A percentile compares a stretch with the other conserved stretches of the same genome.
Evolutionary conservation across 2,888 invertebrate genomes (phyloP).

Genomic region (Dolichomitus sp.): DNA sequence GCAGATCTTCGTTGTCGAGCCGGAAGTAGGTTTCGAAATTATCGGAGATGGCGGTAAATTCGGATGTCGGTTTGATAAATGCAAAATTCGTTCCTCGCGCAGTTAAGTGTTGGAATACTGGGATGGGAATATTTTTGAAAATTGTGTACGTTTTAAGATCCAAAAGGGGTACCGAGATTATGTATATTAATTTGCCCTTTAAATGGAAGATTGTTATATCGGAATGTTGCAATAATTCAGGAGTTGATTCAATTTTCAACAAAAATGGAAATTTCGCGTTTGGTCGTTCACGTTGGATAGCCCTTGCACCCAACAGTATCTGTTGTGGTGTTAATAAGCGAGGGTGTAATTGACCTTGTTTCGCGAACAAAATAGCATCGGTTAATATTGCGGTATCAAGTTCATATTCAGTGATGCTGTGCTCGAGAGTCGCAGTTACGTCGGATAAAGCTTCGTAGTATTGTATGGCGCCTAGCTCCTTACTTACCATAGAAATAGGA

Average conservation of each 20-base stretch:
- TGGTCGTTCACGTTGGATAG: not conserved
- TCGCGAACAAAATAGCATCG: constrained; percentile 19
- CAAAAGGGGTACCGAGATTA: not conserved
- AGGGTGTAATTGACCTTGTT: constrained; percentile 7
- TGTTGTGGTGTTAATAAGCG: not conserved
- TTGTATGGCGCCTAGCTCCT: not conserved
- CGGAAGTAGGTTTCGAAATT: constrained; percentile 4
- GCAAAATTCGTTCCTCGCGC: not conserved
- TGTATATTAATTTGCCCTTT: not conserved
- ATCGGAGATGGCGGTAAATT: not conserved
- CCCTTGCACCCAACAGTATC: not conserved
- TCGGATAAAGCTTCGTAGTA: not conserved
- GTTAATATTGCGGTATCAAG: constrained; percentile 16
- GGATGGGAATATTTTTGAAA: not conserved
- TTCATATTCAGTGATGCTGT: constrained; percentile 1
- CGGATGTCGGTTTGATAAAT: not conserved
- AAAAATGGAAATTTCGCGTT: not conserved
- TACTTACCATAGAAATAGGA: not conserved
- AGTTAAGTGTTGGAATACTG: not conserved
- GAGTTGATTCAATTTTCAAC: not conserved
- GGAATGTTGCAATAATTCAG: not conserved
- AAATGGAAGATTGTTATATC: not conserved
- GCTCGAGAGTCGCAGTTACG: not conserved
- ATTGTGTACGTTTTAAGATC: not conserved
- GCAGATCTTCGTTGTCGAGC: not conserved